Conservation (phyloP, 2,797 vertebrate genomes). For the Dendrocincla tyrannina region DNA sequence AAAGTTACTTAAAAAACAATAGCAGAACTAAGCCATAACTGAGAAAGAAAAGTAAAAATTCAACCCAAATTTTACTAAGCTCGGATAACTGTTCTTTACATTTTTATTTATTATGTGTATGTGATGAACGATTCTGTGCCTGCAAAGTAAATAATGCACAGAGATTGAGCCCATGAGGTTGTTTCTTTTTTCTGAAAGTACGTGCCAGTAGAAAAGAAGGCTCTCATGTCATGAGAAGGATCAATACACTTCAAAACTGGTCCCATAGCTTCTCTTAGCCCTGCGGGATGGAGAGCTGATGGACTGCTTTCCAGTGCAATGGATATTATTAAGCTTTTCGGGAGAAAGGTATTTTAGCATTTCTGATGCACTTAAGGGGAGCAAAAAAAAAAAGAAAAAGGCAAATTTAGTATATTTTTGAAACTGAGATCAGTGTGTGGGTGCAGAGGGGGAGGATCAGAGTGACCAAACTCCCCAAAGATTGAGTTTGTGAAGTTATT, state of each 20-base stretch:
- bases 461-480: not conserved
- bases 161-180: not conserved
- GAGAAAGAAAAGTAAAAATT: not conserved
- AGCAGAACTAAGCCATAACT: not conserved
- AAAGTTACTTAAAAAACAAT: not conserved
- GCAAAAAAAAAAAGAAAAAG: not conserved
- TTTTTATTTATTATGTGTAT: not conserved
- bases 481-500: not conserved
- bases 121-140: fast-evolving
- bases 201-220: not conserved
- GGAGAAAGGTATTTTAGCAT: not conserved
- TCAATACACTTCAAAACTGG: not conserved
- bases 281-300: not conserved
- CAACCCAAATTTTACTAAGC: not conserved
- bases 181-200: not conserved
- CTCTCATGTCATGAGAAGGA: not conserved
- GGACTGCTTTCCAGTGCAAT: not conserved
- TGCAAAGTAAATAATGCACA: not conserved
- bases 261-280: not conserved
- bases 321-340: not conserved
- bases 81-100: not conserved
- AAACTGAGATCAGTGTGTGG: not conserved
- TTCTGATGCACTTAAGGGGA: not conserved
- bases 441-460: not conserved
- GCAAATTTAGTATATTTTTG: not conserved